Base-by-base conservation (phyloP, 2,888 invertebrate species). In the Cynaeus angustus region DNA sequence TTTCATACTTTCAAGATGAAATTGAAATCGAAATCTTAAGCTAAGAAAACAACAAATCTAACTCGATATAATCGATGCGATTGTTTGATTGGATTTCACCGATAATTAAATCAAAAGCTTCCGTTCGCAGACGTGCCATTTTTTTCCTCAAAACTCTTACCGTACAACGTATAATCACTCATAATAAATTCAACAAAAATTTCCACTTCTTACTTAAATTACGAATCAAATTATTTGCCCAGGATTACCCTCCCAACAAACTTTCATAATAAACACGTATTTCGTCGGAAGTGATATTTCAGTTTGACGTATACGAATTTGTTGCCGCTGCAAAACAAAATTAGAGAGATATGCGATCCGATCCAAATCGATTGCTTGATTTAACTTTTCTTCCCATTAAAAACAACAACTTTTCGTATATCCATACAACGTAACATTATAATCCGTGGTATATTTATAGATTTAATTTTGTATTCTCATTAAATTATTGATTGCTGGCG, bases 21-120 rank as follows among this genome's bases (percentile, higher is more conserved):
- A 58, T 58, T 26, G 26, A 45, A 58, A 58, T 58, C 45, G 8
- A 58, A 58, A 58, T 58, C 43, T 28, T 12, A 4, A 45, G n/a
- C 26, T 58, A 58, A 58, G 58, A 43, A 56, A 58, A 58, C 43
- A 58, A 43, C 45, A 41, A 45, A 58, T 58, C 37, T 33, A 8
- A 13, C 16, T 33, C 14, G 21, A 12, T 9, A 33, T 53, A 33
- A 33, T 53, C 37, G 53, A 13, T 53, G 37, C 37, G 37, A 33
- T 14, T 33, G 37, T 13, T 53, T 37, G 53, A 53, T 53, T 0
- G 13, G 33, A 53, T n/a, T 53, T 37, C 30, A 53, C 14, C 53
- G 6, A n/a, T 53, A 33, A 53, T 53, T 53, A 53, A 53, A 53
- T 53, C 53, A 33, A 53, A 46, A 53, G 8, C 53, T 50, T n/a